These are phyloP conservation scores for Drosophila bifasciata DNA, from an alignment of 1,140 invertebrate species.

Conservation along the genomic window DNA sequence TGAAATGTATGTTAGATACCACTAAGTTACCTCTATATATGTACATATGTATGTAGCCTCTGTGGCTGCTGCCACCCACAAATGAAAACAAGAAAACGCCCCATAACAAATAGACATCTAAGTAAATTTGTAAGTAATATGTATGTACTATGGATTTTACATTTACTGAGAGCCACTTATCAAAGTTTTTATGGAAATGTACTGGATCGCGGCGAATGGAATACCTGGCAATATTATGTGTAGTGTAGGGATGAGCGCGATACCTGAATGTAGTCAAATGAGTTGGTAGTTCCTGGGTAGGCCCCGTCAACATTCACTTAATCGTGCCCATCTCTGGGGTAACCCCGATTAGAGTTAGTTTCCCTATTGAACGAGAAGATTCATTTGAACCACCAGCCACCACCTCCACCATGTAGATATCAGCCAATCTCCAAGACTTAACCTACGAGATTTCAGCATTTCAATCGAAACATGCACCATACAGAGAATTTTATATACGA, in stretches of 20 bases:
- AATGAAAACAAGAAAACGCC: too few relatives aligned
- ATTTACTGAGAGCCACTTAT: too few relatives aligned
- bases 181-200: too few relatives aligned
- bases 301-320: too few relatives aligned
- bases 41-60: conserved; percentile 11
- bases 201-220: too few relatives aligned
- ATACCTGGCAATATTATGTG: too few relatives aligned
- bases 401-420: conserved; percentile 37
- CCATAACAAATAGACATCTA: too few relatives aligned
- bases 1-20: conserved; percentile 6
- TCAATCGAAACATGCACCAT: conserved; percentile 2
- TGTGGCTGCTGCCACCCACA: conserved; percentile 17
- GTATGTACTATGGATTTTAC: too few relatives aligned
- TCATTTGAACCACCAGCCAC: not conserved
- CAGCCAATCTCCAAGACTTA: conserved; percentile 29
- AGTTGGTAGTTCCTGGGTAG: too few relatives aligned
- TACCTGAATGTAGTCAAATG: too few relatives aligned
- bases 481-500: conserved; percentile 4
- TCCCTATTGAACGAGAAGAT: conserved; percentile 23
- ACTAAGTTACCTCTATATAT: conserved; percentile 41
- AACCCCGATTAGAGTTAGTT: conserved; percentile 13
- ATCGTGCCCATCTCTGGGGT: not conserved
- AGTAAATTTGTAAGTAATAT: too few relatives aligned
- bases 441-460: conserved; percentile 27
- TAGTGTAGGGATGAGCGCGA: too few relatives aligned